These are phyloP conservation scores for Castor canadensis DNA, from an alignment of 2,113 vertebrate genomes.

Conservation along the genomic window DNA sequence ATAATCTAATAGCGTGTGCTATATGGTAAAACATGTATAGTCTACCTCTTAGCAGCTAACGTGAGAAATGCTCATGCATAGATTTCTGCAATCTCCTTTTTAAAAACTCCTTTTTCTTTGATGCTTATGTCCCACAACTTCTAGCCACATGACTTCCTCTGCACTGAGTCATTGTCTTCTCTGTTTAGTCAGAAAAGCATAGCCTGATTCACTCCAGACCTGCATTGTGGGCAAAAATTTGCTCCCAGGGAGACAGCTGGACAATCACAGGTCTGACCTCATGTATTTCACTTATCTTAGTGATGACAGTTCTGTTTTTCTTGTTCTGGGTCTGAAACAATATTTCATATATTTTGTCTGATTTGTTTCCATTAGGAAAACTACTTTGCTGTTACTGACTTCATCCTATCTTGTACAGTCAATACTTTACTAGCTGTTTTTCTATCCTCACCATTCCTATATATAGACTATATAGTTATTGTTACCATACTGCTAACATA, in stretches of 20 bases:
- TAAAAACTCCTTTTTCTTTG: not conserved
- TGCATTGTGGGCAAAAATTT: not conserved
- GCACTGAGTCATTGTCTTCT: not conserved
- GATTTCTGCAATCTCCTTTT: too few relatives aligned
- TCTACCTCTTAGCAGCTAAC: too few relatives aligned
- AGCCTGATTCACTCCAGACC: not conserved
- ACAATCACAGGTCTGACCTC: not conserved
- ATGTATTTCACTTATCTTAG: not conserved
- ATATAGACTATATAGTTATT: not conserved
- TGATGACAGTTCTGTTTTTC: not conserved
- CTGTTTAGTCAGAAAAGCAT: not conserved
- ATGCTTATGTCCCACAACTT: not conserved
- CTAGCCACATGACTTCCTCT: not conserved
- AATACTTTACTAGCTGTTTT: not conserved
- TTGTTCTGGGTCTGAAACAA: not conserved
- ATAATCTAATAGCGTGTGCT: too few relatives aligned
- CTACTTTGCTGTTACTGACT: not conserved
- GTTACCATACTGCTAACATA: not conserved
- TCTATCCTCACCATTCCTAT: not conserved
- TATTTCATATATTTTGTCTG: not conserved
- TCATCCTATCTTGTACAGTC: not conserved
- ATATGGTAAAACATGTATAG: too few relatives aligned
- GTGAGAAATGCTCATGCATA: too few relatives aligned
- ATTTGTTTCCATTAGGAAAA: not conserved
- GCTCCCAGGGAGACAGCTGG: not conserved